Conservation (phyloP, 2,888 invertebrate species). For the Chaetogeoica ovagalla region DNA sequence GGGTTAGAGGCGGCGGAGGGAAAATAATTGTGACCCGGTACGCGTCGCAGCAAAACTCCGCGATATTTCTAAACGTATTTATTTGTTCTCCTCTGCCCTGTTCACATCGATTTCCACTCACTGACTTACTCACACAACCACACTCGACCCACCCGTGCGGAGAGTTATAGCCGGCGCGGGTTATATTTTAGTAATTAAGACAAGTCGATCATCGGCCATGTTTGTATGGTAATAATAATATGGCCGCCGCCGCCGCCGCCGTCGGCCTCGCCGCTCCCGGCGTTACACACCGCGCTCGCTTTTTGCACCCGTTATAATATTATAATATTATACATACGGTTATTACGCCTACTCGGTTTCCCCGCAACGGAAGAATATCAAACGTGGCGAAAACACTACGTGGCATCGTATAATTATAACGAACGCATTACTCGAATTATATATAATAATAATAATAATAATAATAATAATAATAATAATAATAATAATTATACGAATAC, state of each 20-base stretch:
- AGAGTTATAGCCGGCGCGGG: no score
- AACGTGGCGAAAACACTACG: no score
- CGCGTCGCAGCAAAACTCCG: background rate
- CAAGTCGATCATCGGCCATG: conserved; percentile 45
- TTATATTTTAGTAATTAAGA: conserved; percentile 33
- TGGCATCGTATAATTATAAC: no score
- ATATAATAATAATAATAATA: no score
- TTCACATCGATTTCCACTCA: conserved; percentile 12
- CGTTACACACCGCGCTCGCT: conserved; percentile 27
- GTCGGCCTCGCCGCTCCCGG: conserved; percentile 10
- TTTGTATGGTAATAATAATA: conserved; percentile 39
- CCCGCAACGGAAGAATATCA: background rate
- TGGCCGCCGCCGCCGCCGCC: conserved; percentile 17
- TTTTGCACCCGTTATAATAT: conserved; percentile 7
- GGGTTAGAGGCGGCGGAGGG: no score
- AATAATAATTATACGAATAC: no score
- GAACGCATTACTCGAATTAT: no score
- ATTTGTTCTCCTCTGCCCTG: background rate
- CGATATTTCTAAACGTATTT: conserved; percentile 11
- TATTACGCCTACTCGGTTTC: conserved; percentile 19
- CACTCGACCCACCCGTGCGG: conserved; percentile 12
- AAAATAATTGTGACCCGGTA: no score
- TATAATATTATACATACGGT: background rate
- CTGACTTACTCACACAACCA: background rate
- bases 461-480: no score